Conservation (phyloP, 2,797 vertebrate species). For the Pantherophis alleghaniensis region DNA sequence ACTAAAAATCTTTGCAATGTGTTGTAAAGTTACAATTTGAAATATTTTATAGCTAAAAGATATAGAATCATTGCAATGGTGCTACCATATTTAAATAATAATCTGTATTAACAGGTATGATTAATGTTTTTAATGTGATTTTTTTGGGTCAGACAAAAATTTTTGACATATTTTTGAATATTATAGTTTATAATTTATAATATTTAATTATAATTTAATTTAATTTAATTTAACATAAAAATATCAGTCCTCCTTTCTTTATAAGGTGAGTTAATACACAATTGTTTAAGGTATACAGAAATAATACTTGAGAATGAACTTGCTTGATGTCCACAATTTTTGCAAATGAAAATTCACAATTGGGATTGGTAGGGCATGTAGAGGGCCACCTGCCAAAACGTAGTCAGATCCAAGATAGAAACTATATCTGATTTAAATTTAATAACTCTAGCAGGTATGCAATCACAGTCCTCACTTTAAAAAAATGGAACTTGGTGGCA, state of each 20-base stretch:
- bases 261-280: background rate
- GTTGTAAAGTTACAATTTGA: background rate
- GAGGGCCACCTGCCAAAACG: background rate
- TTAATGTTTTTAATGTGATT: background rate
- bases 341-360: background rate
- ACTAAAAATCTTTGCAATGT: background rate
- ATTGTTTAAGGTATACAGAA: background rate
- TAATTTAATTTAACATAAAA: background rate
- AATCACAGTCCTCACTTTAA: background rate
- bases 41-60: background rate
- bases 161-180: background rate
- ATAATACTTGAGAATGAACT: background rate
- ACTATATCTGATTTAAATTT: background rate
- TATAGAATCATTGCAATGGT: background rate
- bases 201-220: background rate
- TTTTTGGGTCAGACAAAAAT: background rate
- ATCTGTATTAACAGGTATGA: background rate
- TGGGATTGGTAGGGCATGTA: background rate
- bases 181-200: background rate
- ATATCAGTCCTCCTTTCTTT: background rate
- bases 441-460: background rate
- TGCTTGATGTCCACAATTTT: background rate
- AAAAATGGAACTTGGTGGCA: background rate
- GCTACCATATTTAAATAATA: background rate
- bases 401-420: background rate